A percentile compares a stretch with the other conserved stretches of the same genome.
Conservation (phyloP, 2,113 vertebrate genomes). For the Aix galericulata region DNA sequence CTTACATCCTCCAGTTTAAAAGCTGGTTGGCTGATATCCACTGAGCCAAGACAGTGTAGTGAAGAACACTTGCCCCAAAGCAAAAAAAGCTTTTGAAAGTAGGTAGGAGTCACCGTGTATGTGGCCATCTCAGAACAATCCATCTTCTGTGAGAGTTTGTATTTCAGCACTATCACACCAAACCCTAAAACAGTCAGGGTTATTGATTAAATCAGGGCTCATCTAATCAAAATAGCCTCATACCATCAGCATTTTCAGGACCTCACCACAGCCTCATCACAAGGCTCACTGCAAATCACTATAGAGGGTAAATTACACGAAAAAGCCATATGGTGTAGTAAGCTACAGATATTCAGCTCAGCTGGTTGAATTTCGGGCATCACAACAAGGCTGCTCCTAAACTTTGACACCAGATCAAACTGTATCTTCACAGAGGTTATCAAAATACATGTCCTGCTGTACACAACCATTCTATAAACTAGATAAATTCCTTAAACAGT, state of each 20-base stretch:
- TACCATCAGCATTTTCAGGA: background rate
- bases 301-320: background rate
- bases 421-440: background rate
- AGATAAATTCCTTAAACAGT: background rate
- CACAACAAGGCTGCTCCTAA: background rate
- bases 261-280: background rate
- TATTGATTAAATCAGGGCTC: background rate
- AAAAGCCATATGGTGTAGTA: background rate
- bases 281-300: background rate
- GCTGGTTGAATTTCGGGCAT: background rate
- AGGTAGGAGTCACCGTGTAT: background rate
- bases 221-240: background rate
- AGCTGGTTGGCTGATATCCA: background rate
- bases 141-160: background rate
- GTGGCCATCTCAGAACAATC: background rate
- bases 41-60: background rate
- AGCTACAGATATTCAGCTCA: background rate
- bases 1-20: background rate
- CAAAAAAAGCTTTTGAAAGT: background rate
- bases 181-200: background rate
- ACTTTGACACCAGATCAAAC: background rate
- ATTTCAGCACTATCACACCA: background rate
- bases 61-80: background rate
- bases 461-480: background rate
- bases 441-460: background rate